Base-by-base conservation (phyloP, 2,113 vertebrate species). In the Pangasianodon hypophthalmus region DNA sequence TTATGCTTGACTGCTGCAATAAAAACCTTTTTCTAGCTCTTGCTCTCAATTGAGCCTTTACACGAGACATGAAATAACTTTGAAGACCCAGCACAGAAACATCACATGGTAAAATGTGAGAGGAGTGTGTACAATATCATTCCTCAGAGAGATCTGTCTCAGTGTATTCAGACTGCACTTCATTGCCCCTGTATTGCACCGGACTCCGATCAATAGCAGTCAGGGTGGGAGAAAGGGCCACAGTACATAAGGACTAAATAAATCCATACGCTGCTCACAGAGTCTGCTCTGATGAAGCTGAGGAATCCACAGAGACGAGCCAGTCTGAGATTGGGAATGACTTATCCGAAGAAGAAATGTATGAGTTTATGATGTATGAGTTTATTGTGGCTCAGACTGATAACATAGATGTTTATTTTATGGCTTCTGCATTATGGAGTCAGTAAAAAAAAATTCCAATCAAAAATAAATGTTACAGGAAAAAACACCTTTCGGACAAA, bases 241-340 rank as follows among this genome's bases (percentile, higher is more conserved):
- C 88, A 92, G 90, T 89, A 87, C 88, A 92, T 92, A 87, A 90
- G 87, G 82, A 91, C 90, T 92, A 91, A 92, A 90, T 91, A 90
- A 92, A 92, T 90, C 89, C 90, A 92, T 90, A 91, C 89, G 79
- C 86, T 75, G 87, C 89, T 91, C 91, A 87, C 80, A 0, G 81
- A 46, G 71, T 69, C 88, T 86, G 46, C 82, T 89, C 89, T 87
- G 62, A 90, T 75, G 44, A 85, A 64, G 89, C 86, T 71, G 89
- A 50, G 71, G 80, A 90, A 84, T 79, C 90, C 89, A 86, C 44
- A 73, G 77, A 81, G 89, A 89, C 75, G 50, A 54, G 41, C 64
- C 54, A 44, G 62, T 10, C 88, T 41, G 60, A 87, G 79, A 87
- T 32, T 82, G 84, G 46, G 85, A 92, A 88, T 73, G 87, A 87